Conservation (phyloP, 2,113 vertebrate species). For the Loxodonta africana region DNA sequence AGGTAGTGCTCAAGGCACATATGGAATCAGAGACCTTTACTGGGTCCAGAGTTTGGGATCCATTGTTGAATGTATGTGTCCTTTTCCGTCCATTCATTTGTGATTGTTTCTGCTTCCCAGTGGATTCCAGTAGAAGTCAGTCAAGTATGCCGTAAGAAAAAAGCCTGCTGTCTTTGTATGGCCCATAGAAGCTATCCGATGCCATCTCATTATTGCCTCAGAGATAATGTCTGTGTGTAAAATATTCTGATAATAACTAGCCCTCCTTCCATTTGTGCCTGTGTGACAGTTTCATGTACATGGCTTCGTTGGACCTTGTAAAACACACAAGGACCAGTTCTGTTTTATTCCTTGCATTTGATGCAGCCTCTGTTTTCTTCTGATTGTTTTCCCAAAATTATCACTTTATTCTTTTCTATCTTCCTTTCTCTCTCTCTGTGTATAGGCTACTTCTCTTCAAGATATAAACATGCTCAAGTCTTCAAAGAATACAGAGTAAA, state of each 20-base stretch:
- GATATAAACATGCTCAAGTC: not conserved
- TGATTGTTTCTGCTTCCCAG: not conserved
- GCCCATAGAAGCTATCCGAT: not conserved
- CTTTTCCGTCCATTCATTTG: not conserved
- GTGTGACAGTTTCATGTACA: not conserved
- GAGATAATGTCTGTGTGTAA: too few species aligned
- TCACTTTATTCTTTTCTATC: not conserved
- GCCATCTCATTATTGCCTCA: not conserved
- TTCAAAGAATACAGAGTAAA: not conserved
- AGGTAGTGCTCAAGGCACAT: not conserved
- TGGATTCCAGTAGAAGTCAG: not conserved
- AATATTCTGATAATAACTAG: not conserved
- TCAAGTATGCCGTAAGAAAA: not conserved
- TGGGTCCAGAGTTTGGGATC: not conserved
- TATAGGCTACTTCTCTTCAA: not conserved
- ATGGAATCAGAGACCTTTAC: not conserved
- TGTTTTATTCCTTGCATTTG: not conserved
- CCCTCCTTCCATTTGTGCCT: not conserved
- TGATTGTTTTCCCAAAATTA: not conserved
- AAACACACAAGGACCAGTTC: not conserved
- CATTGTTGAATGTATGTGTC: fast-evolving
- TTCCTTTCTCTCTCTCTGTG: not conserved
- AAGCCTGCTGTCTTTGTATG: not conserved
- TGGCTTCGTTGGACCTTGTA: not conserved
- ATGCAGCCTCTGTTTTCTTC: not conserved